Percentiles rank a stretch among this genome's conserved stretches.
phyloP scores from a whole-genome alignment of 2,113 vertebrate genomes.

The Picathartes gymnocephalus region DNA sequence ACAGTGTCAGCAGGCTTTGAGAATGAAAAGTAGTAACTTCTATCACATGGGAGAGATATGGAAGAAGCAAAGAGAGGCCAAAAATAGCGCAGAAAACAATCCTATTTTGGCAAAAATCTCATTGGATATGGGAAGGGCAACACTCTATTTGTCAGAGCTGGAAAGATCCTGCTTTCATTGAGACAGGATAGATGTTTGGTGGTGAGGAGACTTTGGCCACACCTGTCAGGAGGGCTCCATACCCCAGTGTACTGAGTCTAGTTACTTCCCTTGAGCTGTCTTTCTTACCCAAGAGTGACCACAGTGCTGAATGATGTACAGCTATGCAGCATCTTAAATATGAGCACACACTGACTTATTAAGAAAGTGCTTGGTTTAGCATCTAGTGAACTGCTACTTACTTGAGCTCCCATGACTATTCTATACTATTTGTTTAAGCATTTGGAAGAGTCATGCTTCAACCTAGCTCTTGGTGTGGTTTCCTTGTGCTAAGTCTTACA shows the following conservation, averaged over 20 bases:
- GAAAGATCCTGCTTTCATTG: neutral
- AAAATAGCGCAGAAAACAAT: neutral
- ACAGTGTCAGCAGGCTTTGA: neutral
- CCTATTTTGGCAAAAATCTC: neutral
- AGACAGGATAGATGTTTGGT: neutral
- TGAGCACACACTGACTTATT: neutral
- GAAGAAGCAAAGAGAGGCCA: neutral
- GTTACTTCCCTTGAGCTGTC: neutral
- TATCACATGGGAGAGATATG: neutral
- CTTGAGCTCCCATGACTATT: neutral
- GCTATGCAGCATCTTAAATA: neutral
- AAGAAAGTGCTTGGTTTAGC: neutral
- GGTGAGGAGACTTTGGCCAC: neutral
- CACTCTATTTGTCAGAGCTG: neutral
- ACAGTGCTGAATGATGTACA: fast-evolving
- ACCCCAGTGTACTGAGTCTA: neutral
- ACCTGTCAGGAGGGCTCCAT: neutral
- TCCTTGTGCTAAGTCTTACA: neutral
- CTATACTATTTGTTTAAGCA: neutral
- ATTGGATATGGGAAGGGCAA: neutral
- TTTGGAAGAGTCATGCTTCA: neutral
- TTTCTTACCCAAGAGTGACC: neutral
- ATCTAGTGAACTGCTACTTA: neutral
- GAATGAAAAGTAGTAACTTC: neutral
- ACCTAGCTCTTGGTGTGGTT: neutral